These are phyloP conservation scores for Calliphora vicina DNA, from an alignment of 1,140 invertebrate species.

Conservation along the genomic window DNA sequence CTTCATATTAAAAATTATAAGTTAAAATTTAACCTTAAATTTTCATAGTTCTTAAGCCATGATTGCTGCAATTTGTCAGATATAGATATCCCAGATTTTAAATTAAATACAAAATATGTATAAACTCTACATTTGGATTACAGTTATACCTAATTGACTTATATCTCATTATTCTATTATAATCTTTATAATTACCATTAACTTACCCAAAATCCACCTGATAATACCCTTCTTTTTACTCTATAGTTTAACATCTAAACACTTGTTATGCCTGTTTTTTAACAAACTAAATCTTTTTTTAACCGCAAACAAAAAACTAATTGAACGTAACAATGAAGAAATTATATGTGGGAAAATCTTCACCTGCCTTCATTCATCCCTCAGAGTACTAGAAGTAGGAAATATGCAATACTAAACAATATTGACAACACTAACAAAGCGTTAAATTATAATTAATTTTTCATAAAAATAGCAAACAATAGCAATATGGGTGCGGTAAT, in stretches of 20 bases:
- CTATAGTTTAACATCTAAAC: neutral
- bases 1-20: no score
- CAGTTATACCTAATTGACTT: neutral
- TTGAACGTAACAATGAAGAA: neutral
- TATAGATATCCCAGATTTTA: no score
- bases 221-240: neutral
- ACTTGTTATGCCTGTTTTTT: neutral
- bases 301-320: constrained; percentile 9
- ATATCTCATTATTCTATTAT: neutral
- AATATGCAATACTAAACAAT: neutral
- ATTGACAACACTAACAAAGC: neutral
- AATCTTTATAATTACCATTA: neutral
- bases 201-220: neutral
- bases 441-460: constrained; percentile 8
- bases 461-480: neutral
- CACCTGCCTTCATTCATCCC: neutral
- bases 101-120: no score
- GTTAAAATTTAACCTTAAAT: no score
- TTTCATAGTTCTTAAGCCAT: no score
- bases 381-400: neutral
- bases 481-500: neutral
- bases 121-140: no score
- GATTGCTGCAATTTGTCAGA: no score
- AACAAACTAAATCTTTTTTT: neutral
- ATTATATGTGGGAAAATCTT: neutral